These are phyloP conservation scores for Synergus itoensis DNA, from an alignment of 2,888 invertebrate genomes.

Conservation along the genomic window DNA sequence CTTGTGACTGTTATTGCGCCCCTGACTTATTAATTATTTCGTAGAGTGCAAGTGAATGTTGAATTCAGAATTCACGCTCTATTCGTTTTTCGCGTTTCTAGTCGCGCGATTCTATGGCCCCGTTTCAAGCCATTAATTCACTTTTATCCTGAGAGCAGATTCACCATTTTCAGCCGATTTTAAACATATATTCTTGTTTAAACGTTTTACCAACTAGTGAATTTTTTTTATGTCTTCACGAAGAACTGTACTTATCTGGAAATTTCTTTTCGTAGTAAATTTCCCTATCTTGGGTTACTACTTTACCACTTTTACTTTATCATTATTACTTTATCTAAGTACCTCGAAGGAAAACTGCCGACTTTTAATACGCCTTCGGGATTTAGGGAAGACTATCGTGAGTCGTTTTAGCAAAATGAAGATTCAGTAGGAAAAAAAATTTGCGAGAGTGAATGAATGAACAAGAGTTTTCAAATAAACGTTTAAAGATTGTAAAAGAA, in stretches of 20 bases:
- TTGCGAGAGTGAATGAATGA: not conserved
- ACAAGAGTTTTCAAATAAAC: not conserved
- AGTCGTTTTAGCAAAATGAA: conserved; percentile 2
- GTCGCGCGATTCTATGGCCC: conserved; percentile 25
- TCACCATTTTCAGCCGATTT: not conserved
- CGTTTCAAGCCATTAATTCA: conserved; percentile 16
- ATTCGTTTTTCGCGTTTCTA: conserved; percentile 16
- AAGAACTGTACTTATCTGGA: not conserved
- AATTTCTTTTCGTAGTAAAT: not conserved
- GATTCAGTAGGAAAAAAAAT: conserved; percentile 4
- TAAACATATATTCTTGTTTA: not conserved
- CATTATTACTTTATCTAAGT: conserved; percentile 1
- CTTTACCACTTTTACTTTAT: not conserved
- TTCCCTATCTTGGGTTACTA: not conserved
- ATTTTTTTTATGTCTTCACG: not conserved
- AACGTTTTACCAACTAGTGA: not conserved
- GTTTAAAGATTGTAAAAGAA: not conserved
- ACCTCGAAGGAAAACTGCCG: conserved; percentile 4
- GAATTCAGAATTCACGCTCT: not conserved
- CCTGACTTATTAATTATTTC: not conserved
- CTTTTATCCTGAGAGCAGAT: conserved; percentile 11
- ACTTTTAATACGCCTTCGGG: conserved; percentile 3
- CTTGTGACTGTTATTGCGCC: no score
- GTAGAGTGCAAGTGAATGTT: not conserved
- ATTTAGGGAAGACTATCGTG: not conserved